Evolutionary conservation across 2,113 vertebrate genomes (phyloP).

Genomic region (Perca flavescens): DNA sequence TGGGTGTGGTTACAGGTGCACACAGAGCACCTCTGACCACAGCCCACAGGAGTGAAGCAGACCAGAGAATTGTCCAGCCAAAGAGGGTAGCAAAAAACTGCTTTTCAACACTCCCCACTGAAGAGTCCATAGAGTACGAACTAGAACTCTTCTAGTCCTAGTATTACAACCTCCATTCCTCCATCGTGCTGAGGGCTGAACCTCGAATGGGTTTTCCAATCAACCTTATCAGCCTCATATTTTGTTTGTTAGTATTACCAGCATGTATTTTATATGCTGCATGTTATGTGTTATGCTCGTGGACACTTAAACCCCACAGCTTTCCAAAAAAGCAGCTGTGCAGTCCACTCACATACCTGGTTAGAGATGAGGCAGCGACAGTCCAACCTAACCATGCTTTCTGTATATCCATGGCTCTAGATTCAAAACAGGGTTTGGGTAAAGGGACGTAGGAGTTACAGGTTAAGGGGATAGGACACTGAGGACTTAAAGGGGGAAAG

Average conservation of each 20-base stretch:
- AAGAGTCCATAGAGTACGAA: background rate
- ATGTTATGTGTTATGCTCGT: slow-evolving; percentile 7
- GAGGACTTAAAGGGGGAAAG: slow-evolving; percentile 48
- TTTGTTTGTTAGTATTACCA: background rate
- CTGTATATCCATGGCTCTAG: slow-evolving; percentile 66
- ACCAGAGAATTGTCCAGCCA: no score
- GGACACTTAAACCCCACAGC: background rate
- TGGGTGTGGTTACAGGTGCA: background rate
- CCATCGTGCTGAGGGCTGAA: background rate
- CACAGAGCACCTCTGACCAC: no score
- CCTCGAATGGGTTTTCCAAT: background rate
- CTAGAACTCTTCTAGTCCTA: background rate
- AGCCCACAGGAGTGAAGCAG: no score
- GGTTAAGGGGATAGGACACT: slow-evolving; percentile 38
- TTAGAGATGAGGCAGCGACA: background rate
- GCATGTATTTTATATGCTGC: background rate
- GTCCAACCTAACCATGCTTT: slow-evolving; percentile 9
- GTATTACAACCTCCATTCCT: background rate
- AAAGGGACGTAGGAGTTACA: slow-evolving; percentile 10
- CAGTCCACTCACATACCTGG: background rate
- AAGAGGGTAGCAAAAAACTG: no score
- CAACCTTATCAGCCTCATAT: background rate
- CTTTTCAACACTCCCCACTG: background rate
- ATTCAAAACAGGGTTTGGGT: slow-evolving; percentile 31
- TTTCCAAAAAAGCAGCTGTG: background rate